These are phyloP conservation scores for Seriola dumerili DNA, from an alignment of 2,113 vertebrate species.

Conservation along the genomic window DNA sequence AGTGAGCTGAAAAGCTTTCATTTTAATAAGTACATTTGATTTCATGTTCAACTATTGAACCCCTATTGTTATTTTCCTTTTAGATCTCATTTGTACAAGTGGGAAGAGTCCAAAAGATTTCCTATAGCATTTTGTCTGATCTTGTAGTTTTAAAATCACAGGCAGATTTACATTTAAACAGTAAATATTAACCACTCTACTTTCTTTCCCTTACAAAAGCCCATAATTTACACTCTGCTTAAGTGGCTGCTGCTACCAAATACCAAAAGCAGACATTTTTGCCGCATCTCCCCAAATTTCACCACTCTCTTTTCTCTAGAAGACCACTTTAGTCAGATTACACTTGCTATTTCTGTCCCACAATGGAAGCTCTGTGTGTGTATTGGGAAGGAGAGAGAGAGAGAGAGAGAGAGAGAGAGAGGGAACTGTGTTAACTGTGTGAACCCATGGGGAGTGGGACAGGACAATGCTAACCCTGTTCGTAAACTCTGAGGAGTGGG, in stretches of 20 bases:
- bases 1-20: too few species aligned
- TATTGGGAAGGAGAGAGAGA: neutral
- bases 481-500: slow-evolving; percentile 62
- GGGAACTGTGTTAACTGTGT: slow-evolving; percentile 71
- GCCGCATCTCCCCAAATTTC: slow-evolving; percentile 27
- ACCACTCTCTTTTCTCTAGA: slow-evolving; percentile 30
- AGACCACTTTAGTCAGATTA: slow-evolving; percentile 66
- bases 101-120: neutral
- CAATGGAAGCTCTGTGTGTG: slow-evolving; percentile 75
- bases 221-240: neutral
- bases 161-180: neutral
- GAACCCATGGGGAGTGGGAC: slow-evolving; percentile 64
- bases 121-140: neutral
- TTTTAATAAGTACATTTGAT: too few species aligned
- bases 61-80: neutral
- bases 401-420: slow-evolving; percentile 33
- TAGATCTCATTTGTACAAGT: neutral
- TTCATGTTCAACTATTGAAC: too few species aligned
- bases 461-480: slow-evolving; percentile 83
- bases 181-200: neutral
- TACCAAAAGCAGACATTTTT: slow-evolving; percentile 9
- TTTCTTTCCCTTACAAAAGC: neutral
- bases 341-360: slow-evolving; percentile 67
- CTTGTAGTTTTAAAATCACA: neutral
- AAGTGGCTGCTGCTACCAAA: slow-evolving; percentile 2